phyloP scores from a whole-genome alignment of 1,140 invertebrate genomes.

The Megalonaias nervosa region DNA sequence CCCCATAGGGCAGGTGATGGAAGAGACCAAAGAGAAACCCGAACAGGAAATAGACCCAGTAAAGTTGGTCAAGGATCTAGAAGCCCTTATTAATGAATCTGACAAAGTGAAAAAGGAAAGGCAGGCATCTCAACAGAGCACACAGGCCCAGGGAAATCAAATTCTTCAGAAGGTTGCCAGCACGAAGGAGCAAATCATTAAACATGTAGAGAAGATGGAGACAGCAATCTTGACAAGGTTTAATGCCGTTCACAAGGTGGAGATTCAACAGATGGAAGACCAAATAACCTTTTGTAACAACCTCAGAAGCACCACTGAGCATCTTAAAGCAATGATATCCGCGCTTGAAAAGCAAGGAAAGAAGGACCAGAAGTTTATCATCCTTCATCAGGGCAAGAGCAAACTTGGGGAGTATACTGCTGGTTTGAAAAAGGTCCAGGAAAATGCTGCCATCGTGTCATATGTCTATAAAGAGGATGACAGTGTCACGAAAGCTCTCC shows the following conservation, averaged over 20 bases:
- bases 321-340: constrained; percentile 19
- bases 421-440: constrained; percentile 22
- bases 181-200: constrained; percentile 22
- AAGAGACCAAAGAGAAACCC: not conserved
- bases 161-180: constrained; percentile 27
- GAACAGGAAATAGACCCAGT: not conserved
- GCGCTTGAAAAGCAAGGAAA: constrained; percentile 26
- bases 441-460: constrained; percentile 30
- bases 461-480: constrained; percentile 31
- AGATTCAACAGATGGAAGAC: constrained; percentile 27
- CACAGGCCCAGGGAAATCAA: constrained; percentile 23
- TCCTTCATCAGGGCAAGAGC: constrained; percentile 22
- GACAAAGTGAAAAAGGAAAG: constrained; percentile 28
- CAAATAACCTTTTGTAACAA: constrained; percentile 35
- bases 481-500: constrained; percentile 21
- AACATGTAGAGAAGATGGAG: constrained; percentile 35
- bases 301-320: constrained; percentile 31
- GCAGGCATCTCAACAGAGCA: constrained; percentile 25
- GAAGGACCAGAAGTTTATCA: constrained; percentile 23
- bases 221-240: constrained; percentile 27
- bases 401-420: constrained; percentile 21
- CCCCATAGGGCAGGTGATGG: constrained; percentile 18
- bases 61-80: constrained; percentile 26
- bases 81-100: constrained; percentile 9
- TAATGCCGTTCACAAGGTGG: constrained; percentile 23